Base-by-base conservation (phyloP, 2,113 vertebrate species). In the Entelurus aequoreus region DNA sequence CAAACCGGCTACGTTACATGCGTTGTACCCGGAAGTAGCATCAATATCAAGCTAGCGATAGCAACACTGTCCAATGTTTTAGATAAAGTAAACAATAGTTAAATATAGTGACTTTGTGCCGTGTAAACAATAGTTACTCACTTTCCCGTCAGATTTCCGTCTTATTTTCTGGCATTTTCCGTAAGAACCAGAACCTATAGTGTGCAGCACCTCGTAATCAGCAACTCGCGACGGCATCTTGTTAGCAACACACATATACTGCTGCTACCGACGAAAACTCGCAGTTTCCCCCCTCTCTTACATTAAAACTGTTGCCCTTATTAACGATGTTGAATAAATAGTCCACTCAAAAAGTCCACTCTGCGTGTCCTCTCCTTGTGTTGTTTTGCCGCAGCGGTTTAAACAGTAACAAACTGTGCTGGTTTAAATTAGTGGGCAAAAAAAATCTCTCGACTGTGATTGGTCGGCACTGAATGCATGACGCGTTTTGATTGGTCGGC, bases 121-220 rank as follows among this genome's bases (percentile, higher is more conserved):
- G 12, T 3, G 19, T 8, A 12, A 60, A 1, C 9, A 19, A 48
- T 15, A 6, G 1, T 52, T 60, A 75, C 84, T 89, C 77, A 98
- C 97, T 91, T 95, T 99, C 63, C 91, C 92, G 38, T 99, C 95
- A 3, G 87, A 89, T 72, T 88, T 96, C 54, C 95, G 87, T 54
- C 87, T 91, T 74, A 99, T 92, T 87, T 98, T 99, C 80, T 95
- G 94, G 71, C 97, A 99, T 72, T 77, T 92, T 48, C 96, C 96
- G 11, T 95, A 98, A 2, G 97, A 99, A 0, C 97, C 95, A 0
- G 92, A 81, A 1, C 94, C 96, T 44, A 98, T 98, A 0, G 94
- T 94, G 64, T 87, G 70, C 78, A 99, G 63, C 55, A 98, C 92
- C 19, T 98, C 94, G n/a, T 98, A 99, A 62, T 98, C 95, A 6